These are phyloP conservation scores for Catocala fraxini DNA, from an alignment of 2,888 invertebrate species.

Conservation along the genomic window DNA sequence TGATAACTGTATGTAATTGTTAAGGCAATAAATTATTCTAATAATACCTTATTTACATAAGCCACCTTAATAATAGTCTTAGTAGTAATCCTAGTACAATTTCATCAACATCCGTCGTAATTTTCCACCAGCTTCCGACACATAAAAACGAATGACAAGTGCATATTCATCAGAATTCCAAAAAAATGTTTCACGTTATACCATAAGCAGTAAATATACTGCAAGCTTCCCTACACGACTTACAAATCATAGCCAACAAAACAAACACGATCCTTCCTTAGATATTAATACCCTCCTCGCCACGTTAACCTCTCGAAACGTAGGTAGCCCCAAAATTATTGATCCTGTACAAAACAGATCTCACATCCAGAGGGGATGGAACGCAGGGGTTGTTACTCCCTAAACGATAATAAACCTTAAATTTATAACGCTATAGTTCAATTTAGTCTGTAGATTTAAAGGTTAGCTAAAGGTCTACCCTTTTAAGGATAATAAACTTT, in stretches of 20 bases:
- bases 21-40: too few relatives aligned
- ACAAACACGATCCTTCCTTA: constrained; percentile 15
- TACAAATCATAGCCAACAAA: not conserved
- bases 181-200: too few relatives aligned
- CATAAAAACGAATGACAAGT: too few relatives aligned
- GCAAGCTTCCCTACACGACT: too few relatives aligned
- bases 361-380: constrained; percentile 36
- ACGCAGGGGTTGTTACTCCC: constrained; percentile 35
- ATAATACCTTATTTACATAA: too few relatives aligned
- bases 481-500: constrained; percentile 18
- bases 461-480: constrained; percentile 30
- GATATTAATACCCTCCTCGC: constrained; percentile 31
- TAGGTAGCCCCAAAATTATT: constrained; percentile 51
- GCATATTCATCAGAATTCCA: too few relatives aligned
- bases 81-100: too few relatives aligned
- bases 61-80: too few relatives aligned
- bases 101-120: too few relatives aligned
- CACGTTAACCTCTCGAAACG: constrained; percentile 24
- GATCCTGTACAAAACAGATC: constrained; percentile 43
- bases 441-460: constrained; percentile 21
- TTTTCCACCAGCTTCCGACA: too few relatives aligned
- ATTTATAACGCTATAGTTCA: constrained; percentile 13
- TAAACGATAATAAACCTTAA: constrained; percentile 38
- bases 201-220: too few relatives aligned
- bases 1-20: too few relatives aligned